Evolutionary conservation across 1,140 invertebrate genomes (phyloP), one percentile per base, ranked within the genome.

Genomic region (Parapsyche elsis): DNA sequence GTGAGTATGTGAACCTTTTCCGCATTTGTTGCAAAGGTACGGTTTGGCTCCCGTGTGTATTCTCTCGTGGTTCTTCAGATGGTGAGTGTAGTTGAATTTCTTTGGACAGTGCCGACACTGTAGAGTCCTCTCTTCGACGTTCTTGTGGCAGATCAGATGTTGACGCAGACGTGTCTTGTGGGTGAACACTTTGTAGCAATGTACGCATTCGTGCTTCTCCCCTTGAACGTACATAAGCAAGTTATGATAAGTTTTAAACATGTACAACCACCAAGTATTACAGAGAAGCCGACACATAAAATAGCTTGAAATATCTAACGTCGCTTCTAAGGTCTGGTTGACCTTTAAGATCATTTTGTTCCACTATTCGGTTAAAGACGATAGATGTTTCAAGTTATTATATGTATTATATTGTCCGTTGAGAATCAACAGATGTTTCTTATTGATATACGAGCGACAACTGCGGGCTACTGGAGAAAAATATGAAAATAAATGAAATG

Each of bases 51-150:
- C 80, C 16, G 81, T 81, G 44, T 83, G 81, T 21, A 44, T 79
- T 7, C 76, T 64, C 45, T 83, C 79, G 59, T 83, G 81, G 44
- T 81, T 83, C 5, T n/a, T 46, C n/a, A 83, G 64, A 75, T 83
- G 79, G 45, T 83, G 81, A 14, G 7, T 7, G 71, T 79, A 80
- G 44, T 83, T 83, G 64, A 83, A 83, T n/a, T 71, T 53, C 21
- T 70, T 77, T 4, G 76, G 30, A 73, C 81, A 83, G 67, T 46
- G 21, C 46, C 21, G 14, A 73, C 81, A 83, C 24, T 79, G n/a
- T 19, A 81, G 49, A n/a, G 59, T 76, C 26, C 77, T 76, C 14
- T 81, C 76, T 24, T 79, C 76, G 24, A 19, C 26, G n/a, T 73
- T 59, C 14, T 19, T 74, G 49, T 83, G 81, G 0, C 57, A 71